A percentile compares a stretch with the other conserved stretches of the same genome.
Conservation (phyloP, 2,113 vertebrate genomes). For the Leucopsar rothschildi region DNA sequence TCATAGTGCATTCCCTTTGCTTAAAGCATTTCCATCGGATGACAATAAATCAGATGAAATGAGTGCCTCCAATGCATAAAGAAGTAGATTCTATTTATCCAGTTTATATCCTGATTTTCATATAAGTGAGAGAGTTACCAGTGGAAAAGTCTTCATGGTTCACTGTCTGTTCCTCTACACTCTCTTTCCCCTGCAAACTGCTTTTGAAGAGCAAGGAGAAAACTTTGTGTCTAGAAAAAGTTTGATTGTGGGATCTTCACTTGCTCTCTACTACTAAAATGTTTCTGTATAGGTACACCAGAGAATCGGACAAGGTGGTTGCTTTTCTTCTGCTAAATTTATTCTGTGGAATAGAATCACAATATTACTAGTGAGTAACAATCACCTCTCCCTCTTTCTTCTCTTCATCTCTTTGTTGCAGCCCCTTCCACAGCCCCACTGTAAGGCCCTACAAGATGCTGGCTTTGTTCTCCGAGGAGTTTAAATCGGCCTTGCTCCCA, state of each 20-base stretch:
- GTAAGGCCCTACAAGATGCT: background rate
- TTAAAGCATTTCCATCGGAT: background rate
- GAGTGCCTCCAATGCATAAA: background rate
- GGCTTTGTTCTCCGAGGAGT: background rate
- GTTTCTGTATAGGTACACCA: background rate
- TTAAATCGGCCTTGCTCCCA: background rate
- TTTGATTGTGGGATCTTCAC: background rate
- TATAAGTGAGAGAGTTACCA: background rate
- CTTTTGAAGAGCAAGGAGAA: background rate
- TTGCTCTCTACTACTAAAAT: background rate
- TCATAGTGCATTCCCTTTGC: background rate
- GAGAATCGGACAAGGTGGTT: background rate
- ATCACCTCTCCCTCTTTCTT: background rate
- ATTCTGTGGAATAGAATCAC: background rate
- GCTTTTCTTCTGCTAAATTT: background rate
- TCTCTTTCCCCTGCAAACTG: background rate
- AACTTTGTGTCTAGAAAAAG: background rate
- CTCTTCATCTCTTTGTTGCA: background rate
- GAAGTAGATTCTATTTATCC: background rate
- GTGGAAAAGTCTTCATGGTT: background rate
- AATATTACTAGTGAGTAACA: background rate
- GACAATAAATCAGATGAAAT: constrained; percentile 32
- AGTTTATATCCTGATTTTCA: constrained; percentile 5
- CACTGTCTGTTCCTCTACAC: background rate
- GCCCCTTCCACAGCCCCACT: background rate